These are phyloP conservation scores for Pterocles burchelli DNA, from an alignment of 2,113 vertebrate species.

Conservation along the genomic window DNA sequence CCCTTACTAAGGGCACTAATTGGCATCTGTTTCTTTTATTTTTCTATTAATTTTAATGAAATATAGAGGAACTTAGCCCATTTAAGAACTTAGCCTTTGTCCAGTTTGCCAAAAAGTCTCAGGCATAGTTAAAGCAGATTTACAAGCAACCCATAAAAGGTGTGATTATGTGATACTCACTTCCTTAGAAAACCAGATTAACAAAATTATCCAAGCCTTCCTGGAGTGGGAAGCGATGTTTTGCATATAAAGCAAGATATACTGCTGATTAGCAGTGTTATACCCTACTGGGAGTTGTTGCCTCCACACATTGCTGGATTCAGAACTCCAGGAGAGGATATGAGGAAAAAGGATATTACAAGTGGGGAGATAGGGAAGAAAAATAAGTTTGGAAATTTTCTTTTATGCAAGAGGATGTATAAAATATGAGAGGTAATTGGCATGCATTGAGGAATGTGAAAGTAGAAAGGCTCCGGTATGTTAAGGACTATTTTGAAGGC, in stretches of 20 bases:
- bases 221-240: neutral
- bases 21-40: neutral
- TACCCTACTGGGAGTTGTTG: neutral
- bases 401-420: neutral
- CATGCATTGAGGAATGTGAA: neutral
- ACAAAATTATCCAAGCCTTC: neutral
- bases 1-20: neutral
- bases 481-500: neutral
- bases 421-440: neutral
- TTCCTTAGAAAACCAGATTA: constrained; percentile 29
- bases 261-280: neutral
- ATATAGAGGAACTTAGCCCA: neutral
- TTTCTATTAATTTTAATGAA: neutral
- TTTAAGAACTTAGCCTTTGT: neutral
- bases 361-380: neutral
- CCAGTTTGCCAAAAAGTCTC: neutral
- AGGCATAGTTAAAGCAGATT: neutral
- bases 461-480: neutral
- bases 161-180: neutral
- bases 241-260: neutral
- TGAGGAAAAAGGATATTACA: neutral
- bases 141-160: neutral
- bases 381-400: neutral
- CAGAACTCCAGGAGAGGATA: neutral
- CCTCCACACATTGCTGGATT: neutral